Percentiles rank a stretch among this genome's conserved stretches.
These are phyloP conservation scores for Helicoverpa assulta DNA, from an alignment of 2,888 invertebrate genomes.

Conservation along the genomic window DNA sequence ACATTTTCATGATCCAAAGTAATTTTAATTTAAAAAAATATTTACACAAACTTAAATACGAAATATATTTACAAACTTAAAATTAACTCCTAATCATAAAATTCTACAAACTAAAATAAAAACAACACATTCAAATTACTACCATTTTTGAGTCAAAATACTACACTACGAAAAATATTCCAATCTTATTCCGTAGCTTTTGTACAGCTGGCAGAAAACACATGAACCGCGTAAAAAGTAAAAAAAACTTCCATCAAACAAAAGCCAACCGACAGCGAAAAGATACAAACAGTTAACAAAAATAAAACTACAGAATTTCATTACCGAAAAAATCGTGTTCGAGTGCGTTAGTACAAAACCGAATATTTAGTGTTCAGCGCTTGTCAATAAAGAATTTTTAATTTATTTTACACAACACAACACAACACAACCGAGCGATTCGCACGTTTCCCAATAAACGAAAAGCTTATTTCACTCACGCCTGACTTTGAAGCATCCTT, in stretches of 20 bases:
- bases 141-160: too few species aligned
- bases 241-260: slow-evolving; percentile 20
- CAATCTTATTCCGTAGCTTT: neutral
- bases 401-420: slow-evolving; percentile 71
- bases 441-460: slow-evolving; percentile 77
- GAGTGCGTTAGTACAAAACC: slow-evolving; percentile 30
- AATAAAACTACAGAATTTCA: slow-evolving; percentile 38
- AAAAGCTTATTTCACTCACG: slow-evolving; percentile 79
- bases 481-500: slow-evolving; percentile 81
- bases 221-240: slow-evolving; percentile 19
- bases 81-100: too few species aligned
- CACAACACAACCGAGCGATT: slow-evolving; percentile 57
- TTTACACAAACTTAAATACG: too few species aligned
- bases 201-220: neutral
- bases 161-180: neutral
- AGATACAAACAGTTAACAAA: slow-evolving; percentile 27
- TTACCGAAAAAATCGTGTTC: slow-evolving; percentile 38
- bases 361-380: slow-evolving; percentile 53
- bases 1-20: too few species aligned
- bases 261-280: slow-evolving; percentile 25
- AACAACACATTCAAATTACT: too few species aligned
- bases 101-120: too few species aligned
- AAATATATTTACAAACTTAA: too few species aligned
- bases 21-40: too few species aligned
- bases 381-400: slow-evolving; percentile 64